Conservation (phyloP, 1,140 invertebrate species). For the Asbolus verrucosus region DNA sequence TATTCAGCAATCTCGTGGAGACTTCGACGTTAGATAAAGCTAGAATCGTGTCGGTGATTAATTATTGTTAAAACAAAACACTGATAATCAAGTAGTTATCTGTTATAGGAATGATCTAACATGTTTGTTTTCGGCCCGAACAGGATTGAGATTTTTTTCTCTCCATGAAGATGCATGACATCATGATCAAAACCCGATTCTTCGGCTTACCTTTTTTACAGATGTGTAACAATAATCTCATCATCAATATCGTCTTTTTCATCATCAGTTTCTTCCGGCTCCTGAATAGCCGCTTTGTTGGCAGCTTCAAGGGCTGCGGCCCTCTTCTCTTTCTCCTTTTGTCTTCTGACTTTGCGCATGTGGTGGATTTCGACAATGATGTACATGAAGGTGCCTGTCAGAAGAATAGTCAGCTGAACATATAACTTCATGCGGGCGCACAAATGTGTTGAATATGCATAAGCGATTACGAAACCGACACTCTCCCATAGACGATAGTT, state of each 20-base stretch:
- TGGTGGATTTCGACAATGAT: slow-evolving; percentile 85
- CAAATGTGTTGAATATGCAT: slow-evolving; percentile 87
- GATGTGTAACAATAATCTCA: slow-evolving; percentile 86
- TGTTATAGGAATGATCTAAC: background rate
- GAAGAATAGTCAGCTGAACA: slow-evolving; percentile 83
- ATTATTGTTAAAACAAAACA: too few relatives aligned
- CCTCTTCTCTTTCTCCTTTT: slow-evolving; percentile 79
- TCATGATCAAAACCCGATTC: background rate
- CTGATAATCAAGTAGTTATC: too few relatives aligned
- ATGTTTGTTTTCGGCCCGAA: background rate
- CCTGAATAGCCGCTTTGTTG: slow-evolving; percentile 64
- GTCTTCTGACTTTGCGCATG: slow-evolving; percentile 77
- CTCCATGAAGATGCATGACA: too few relatives aligned
- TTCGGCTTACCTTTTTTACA: slow-evolving; percentile 67
- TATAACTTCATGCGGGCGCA: slow-evolving; percentile 93
- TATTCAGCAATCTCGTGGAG: too few relatives aligned
- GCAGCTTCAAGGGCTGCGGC: slow-evolving; percentile 70
- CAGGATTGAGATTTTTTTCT: background rate
- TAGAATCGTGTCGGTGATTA: background rate
- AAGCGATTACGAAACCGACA: slow-evolving; percentile 91
- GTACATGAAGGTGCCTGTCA: slow-evolving; percentile 85
- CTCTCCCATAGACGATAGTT: slow-evolving; percentile 97
- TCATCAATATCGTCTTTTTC: slow-evolving; percentile 88
- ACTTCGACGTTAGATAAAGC: background rate
- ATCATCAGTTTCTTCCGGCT: slow-evolving; percentile 80